Evolutionary conservation across 2,797 vertebrate species (phyloP), one percentile per base, ranked within the genome.

Genomic region (Tolypeutes matacus): DNA sequence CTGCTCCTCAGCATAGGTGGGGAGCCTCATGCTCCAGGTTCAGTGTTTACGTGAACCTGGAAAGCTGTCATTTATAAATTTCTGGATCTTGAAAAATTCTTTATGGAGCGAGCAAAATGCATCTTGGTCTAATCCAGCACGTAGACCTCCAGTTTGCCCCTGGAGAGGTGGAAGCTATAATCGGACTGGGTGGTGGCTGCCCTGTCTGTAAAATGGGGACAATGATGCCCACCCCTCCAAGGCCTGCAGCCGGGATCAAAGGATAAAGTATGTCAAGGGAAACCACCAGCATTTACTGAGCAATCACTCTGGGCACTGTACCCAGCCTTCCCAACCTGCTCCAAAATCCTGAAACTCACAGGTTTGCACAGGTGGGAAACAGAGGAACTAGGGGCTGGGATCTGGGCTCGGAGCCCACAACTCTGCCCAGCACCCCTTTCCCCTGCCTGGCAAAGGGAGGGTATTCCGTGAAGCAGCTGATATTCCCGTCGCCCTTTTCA

Each of bases 221-320:
- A 4, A 0, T 20, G 53, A 18, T 51, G 13, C n/a, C 8, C 2
- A 13, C 27, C n/a, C 14, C 56, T 46, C n/a, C 21, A 7, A 4
- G 85, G 69, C 27, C 36, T 1, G 18, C 17, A 20, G 51, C 4
- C 15, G 62, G 20, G 15, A 21, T 20, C 78, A 64, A 29, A 0
- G 20, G 11, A 23, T 34, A 9, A 58, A 77, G 53, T 10, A 29
- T 0, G 0, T 39, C 23, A 62, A 56, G 31, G 46, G 15, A 90
- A 76, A 65, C 6, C 62, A 1, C 31, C 15, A 25, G 18, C 36
- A 12, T 39, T 70, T 58, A 23, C 0, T 6, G 25, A 93, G 75
- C 29, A 2, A 10, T 7, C 21, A 76, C 42, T 34, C 73, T 2
- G 17, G 29, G 29, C 49, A 56, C 23, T 1, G 18, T 15, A 1